phyloP scores from a whole-genome alignment of 2,113 vertebrate species.

The Naja naja region DNA sequence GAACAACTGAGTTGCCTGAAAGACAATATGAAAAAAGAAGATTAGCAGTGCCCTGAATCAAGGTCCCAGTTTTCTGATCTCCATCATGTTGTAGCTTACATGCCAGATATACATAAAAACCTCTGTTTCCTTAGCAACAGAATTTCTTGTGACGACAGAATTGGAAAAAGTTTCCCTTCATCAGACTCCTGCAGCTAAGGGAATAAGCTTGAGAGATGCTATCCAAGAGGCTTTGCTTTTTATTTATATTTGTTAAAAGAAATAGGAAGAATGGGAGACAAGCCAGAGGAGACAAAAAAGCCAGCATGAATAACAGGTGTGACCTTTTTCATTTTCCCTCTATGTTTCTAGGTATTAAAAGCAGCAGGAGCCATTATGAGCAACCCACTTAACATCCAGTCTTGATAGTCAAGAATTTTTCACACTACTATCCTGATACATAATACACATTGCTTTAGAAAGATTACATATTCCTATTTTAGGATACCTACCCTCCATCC shows the following conservation, averaged over 20 bases:
- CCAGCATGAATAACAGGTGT: background rate
- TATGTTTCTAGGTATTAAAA: slow-evolving; percentile 9
- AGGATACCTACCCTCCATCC: background rate
- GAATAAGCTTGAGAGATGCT: slow-evolving; percentile 70
- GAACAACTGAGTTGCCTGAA: background rate
- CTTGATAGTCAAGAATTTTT: background rate
- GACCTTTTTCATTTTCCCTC: background rate
- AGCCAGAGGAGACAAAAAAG: slow-evolving; percentile 23
- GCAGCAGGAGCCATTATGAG: background rate
- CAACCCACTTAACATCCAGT: background rate
- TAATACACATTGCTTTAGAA: background rate
- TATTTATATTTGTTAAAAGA: slow-evolving; percentile 64
- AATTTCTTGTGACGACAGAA: slow-evolving; percentile 62
- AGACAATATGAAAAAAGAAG: background rate
- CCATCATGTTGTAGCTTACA: slow-evolving; percentile 48
- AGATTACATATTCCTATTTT: no score
- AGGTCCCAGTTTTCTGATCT: slow-evolving; percentile 39
- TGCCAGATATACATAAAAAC: slow-evolving; percentile 63
- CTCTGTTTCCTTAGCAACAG: slow-evolving; percentile 74
- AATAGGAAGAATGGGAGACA: slow-evolving; percentile 5
- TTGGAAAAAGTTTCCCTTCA: slow-evolving; percentile 70
- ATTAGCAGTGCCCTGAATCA: background rate
- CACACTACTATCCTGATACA: background rate
- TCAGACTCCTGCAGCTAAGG: slow-evolving; percentile 71
- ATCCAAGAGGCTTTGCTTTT: slow-evolving; percentile 56